phyloP scores from a whole-genome alignment of 2,888 invertebrate genomes.

The Nematopogon swammerdamellus region DNA sequence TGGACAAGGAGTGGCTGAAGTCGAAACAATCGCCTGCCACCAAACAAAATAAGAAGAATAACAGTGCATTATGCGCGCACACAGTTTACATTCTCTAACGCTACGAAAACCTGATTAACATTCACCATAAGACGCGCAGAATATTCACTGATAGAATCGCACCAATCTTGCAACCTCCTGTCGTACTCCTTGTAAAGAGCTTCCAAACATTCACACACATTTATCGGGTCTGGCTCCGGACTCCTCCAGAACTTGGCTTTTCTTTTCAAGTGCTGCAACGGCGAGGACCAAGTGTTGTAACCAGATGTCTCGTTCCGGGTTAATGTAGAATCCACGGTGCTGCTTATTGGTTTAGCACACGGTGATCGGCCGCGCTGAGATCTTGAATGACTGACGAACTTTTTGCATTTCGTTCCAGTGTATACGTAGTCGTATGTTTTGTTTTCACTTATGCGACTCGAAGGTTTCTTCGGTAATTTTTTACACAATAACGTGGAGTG shows the following conservation, averaged over 20 bases:
- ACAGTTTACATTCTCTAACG: too few species aligned
- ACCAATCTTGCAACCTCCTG: slow-evolving; percentile 44
- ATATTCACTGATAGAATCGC: slow-evolving; percentile 38
- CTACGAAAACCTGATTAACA: too few species aligned
- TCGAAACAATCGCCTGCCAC: too few species aligned
- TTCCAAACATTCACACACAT: slow-evolving; percentile 35
- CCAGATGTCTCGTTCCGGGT: slow-evolving; percentile 22
- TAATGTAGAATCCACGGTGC: not conserved
- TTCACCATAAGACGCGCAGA: not conserved
- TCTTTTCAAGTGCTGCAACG: slow-evolving; percentile 30
- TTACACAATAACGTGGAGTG: slow-evolving; percentile 36
- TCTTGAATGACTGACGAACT: slow-evolving; percentile 10
- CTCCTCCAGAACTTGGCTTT: slow-evolving; percentile 35
- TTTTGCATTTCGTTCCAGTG: slow-evolving; percentile 20
- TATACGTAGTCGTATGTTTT: slow-evolving; percentile 29
- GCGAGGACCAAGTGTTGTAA: slow-evolving; percentile 27
- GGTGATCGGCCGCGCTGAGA: not conserved
- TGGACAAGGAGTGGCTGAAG: too few species aligned
- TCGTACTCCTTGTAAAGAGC: slow-evolving; percentile 45
- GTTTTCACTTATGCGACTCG: slow-evolving; percentile 24
- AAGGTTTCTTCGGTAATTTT: slow-evolving; percentile 23
- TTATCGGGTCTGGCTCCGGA: slow-evolving; percentile 23
- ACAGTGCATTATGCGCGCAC: too few species aligned
- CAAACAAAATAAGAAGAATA: too few species aligned
- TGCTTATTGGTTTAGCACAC: not conserved